Conservation (phyloP, 2,797 vertebrate species). For the Hozukius guyotensis region DNA sequence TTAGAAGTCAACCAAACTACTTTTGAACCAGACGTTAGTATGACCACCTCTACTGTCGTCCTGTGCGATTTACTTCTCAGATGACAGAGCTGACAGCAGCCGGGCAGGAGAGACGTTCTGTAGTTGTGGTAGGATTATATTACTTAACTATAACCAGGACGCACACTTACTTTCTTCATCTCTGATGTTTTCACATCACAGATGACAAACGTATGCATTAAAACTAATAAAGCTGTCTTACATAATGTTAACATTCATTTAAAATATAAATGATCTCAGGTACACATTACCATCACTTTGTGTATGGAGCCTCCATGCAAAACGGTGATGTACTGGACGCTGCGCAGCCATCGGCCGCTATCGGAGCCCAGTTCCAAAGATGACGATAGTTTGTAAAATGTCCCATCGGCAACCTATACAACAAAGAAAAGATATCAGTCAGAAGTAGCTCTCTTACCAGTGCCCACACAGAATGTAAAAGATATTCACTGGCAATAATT, state of each 20-base stretch:
- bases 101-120: neutral
- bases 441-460: conserved; percentile 43
- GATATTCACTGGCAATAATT: conserved; percentile 65
- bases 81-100: neutral
- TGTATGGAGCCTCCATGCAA: neutral
- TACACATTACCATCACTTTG: neutral
- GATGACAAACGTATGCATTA: neutral
- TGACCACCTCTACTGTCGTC: neutral
- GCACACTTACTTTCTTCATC: neutral
- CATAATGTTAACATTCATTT: neutral
- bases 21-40: neutral
- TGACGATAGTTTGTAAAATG: neutral
- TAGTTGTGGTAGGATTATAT: neutral
- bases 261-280: neutral
- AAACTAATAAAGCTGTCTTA: neutral
- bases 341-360: neutral
- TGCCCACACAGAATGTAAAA: conserved; percentile 57
- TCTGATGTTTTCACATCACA: neutral
- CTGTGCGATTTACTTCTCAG: neutral
- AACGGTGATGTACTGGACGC: neutral
- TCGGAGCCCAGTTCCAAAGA: neutral
- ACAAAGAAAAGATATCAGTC: conserved; percentile 65
- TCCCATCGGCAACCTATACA: neutral
- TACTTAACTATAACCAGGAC: neutral
- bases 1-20: neutral